These are phyloP conservation scores for Sebastes oblongus DNA, from an alignment of 2,797 vertebrate genomes.

Conservation along the genomic window DNA sequence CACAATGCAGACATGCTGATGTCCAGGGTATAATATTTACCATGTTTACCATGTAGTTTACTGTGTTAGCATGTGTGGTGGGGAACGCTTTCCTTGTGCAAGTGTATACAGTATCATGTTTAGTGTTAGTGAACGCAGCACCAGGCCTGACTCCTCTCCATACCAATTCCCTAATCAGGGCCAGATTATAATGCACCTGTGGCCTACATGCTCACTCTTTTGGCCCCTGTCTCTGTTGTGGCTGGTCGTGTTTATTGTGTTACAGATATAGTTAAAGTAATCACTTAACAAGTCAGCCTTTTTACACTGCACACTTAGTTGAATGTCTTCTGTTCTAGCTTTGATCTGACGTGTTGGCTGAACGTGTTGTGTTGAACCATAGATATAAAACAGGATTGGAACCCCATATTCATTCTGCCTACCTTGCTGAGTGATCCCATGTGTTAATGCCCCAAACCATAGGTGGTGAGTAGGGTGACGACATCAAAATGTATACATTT, in stretches of 20 bases:
- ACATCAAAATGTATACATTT: too few species aligned
- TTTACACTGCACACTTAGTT: neutral
- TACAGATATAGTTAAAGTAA: neutral
- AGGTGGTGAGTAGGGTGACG: too few species aligned
- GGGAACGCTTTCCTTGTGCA: neutral
- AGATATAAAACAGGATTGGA: too few species aligned
- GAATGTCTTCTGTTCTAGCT: neutral
- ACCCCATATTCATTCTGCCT: too few species aligned
- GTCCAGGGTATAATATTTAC: neutral
- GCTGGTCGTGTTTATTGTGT: neutral
- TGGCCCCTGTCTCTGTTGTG: neutral
- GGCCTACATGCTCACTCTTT: neutral
- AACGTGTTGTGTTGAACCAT: too few species aligned
- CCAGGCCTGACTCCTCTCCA: neutral
- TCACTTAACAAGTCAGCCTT: neutral
- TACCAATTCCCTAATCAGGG: neutral
- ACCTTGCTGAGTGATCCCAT: too few species aligned
- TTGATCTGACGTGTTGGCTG: neutral
- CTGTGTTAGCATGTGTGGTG: neutral
- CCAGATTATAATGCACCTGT: neutral
- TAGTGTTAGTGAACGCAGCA: neutral
- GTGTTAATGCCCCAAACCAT: too few species aligned
- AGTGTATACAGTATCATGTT: neutral
- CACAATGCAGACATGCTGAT: neutral
- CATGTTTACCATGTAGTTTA: neutral